Conservation (phyloP, 2,888 invertebrate species). For the Ryuthela nishihirai region DNA sequence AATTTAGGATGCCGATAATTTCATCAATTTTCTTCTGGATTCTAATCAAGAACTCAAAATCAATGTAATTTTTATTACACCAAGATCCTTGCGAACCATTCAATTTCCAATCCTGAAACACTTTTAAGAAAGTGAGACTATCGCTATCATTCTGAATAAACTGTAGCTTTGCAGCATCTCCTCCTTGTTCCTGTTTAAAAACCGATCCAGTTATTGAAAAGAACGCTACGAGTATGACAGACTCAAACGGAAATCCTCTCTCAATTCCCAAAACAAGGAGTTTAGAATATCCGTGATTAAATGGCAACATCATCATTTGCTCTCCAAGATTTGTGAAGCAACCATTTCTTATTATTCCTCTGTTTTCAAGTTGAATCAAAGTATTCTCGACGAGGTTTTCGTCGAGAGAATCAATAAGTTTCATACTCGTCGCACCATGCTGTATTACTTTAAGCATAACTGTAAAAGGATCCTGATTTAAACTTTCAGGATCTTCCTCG, state of each 20-base stretch:
- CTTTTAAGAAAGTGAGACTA: conserved; percentile 10
- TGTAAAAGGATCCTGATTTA: conserved; percentile 9
- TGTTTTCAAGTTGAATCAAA: conserved; percentile 6
- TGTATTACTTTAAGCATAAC: conserved; percentile 17
- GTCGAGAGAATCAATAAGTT: conserved; percentile 12
- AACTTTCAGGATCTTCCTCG: conserved; percentile 9
- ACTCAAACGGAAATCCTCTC: conserved; percentile 18
- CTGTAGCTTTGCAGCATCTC: conserved; percentile 16
- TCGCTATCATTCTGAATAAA: conserved; percentile 23
- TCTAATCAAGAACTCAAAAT: background rate
- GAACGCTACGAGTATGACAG: conserved; percentile 14
- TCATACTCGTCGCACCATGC: background rate
- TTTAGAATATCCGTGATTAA: conserved; percentile 16
- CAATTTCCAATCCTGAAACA: conserved; percentile 11
- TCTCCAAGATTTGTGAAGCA: conserved; percentile 7
- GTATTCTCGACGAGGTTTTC: background rate
- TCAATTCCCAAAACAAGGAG: conserved; percentile 14
- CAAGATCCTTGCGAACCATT: conserved; percentile 2
- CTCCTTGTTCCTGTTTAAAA: conserved; percentile 5
- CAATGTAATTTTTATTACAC: conserved; percentile 13
- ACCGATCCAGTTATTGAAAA: conserved; percentile 3
- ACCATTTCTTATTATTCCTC: conserved; percentile 4
- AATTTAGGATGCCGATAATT: conserved; percentile 1
- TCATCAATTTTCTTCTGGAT: conserved; percentile 6
- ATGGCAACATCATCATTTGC: conserved; percentile 21